Conservation (phyloP, 2,888 invertebrate species). For the Caenorhabditis japonica region DNA sequence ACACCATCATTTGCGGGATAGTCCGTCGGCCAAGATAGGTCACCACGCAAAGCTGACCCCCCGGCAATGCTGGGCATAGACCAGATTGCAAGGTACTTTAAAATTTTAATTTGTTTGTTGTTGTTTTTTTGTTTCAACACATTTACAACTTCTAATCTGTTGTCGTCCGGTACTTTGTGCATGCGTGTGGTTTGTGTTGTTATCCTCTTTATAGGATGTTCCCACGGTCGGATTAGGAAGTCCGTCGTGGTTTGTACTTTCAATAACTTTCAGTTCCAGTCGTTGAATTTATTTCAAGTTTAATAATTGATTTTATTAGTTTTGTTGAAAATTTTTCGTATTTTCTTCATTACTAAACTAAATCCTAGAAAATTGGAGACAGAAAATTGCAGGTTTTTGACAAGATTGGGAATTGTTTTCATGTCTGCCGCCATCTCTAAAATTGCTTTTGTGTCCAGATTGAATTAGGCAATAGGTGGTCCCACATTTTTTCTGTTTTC, state of each 20-base stretch:
- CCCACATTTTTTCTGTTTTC: conserved; percentile 1
- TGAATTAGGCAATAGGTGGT: conserved; percentile 16
- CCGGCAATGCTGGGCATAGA: conserved; percentile 73
- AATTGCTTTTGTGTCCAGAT: conserved; percentile 15
- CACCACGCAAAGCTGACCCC: conserved; percentile 34
- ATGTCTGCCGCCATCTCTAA: background rate
- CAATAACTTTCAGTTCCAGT: background rate
- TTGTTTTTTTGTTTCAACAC: background rate
- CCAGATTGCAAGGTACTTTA: conserved; percentile 72
- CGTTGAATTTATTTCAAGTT: conserved; percentile 3
- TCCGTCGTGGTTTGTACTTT: background rate
- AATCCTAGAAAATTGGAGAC: too few species aligned
- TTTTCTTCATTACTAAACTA: too few species aligned
- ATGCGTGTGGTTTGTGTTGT: conserved; percentile 2
- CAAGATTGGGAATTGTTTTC: conserved; percentile 4
- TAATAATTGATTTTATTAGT: too few species aligned
- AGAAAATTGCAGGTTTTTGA: too few species aligned
- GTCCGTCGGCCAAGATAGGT: conserved; percentile 53
- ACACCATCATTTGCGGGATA: conserved; percentile 48
- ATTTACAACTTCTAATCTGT: too few species aligned
- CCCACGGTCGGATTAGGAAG: conserved; percentile 12
- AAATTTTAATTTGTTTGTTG: background rate
- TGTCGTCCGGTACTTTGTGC: too few species aligned
- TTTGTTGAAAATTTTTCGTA: too few species aligned
- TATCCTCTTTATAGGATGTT: conserved; percentile 5